Evolutionary conservation across 2,888 invertebrate species (phyloP), one percentile per base, ranked within the genome.

Genomic region (Calliphora vomitoria): DNA sequence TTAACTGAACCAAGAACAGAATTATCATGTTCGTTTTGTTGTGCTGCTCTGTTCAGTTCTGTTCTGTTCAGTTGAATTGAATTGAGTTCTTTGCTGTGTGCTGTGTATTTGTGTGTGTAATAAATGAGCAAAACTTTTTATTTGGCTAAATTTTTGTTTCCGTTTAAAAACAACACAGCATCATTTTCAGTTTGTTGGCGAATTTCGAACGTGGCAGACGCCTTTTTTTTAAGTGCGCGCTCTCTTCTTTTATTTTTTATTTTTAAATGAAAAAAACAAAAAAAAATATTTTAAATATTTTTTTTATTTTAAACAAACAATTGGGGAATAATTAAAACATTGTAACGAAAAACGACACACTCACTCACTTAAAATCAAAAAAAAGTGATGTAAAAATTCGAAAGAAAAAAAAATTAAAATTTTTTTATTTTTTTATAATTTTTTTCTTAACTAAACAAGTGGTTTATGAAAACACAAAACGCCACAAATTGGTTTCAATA

Each of bases 131-230:
- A 75, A 64, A 60, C 20, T 25, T 44, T 79, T 78, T 74, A 44
- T 44, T 80, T 82, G 87, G 76, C 83, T 71, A 80, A 84, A 86
- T 75, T 79, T n/a, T 82, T 82, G 82, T 85, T 85, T 80, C 88
- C 87, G 81, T 85, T 86, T 11, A 90, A 91, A 89, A 90, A 89
- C 71, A 62, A 55, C 69, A 62, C 86, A 88, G 84, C 75, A 88
- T 87, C 84, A 80, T 60, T 81, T 87, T 92, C 92, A 92, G 92
- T 92, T 92, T 91, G 91, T 91, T 92, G 91, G 91, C 91, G 91
- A 92, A 89, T 88, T 89, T 92, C 91, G 90, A 90, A 91, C 91
- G 91, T 90, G 90, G 90, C 91, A 91, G 92, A 90, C 89, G 91
- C 92, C 87, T 86, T 75, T 78, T n/a, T 82, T 82, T 86, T 75